These are phyloP conservation scores for Nerophis lumbriciformis DNA, from an alignment of 2,113 vertebrate species.

Conservation along the genomic window DNA sequence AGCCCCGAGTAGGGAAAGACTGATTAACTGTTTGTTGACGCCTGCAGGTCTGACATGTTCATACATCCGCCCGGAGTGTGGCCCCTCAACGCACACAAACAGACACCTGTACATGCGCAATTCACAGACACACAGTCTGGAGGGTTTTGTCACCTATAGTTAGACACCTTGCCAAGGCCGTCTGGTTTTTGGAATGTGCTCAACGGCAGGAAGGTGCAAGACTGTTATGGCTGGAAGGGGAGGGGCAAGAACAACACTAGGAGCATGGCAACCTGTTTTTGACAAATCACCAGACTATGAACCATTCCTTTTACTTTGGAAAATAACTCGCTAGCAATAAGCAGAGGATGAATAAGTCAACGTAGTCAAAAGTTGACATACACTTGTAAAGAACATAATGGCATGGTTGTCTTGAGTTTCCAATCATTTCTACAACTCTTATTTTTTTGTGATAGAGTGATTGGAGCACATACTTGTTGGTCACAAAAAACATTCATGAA, in stretches of 20 bases:
- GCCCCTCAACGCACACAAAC: slow-evolving; percentile 11
- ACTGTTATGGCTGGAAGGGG: slow-evolving; percentile 20
- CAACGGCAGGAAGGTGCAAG: slow-evolving; percentile 33
- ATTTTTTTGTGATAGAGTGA: too few relatives aligned
- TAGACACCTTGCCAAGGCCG: slow-evolving; percentile 42
- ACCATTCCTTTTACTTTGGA: background rate
- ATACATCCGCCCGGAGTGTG: slow-evolving; percentile 42
- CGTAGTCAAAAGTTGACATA: too few relatives aligned
- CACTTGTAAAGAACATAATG: too few relatives aligned
- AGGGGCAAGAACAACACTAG: slow-evolving; percentile 33
- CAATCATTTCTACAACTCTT: too few relatives aligned
- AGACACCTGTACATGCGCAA: slow-evolving; percentile 10
- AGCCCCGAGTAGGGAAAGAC: slow-evolving; percentile 17
- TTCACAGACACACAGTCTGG: slow-evolving; percentile 36
- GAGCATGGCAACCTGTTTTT: background rate
- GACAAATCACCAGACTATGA: slow-evolving; percentile 5
- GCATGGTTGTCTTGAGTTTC: too few relatives aligned
- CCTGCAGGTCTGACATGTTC: slow-evolving; percentile 42
- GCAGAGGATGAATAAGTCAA: too few relatives aligned
- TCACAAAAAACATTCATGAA: too few relatives aligned
- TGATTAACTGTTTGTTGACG: slow-evolving; percentile 58
- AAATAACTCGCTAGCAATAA: too few relatives aligned
- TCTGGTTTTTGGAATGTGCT: slow-evolving; percentile 62
- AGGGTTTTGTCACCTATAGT: slow-evolving; percentile 49
- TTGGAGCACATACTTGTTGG: too few relatives aligned